phyloP scores from a whole-genome alignment of 2,797 vertebrate genomes.

The Lagothrix lagotricha region DNA sequence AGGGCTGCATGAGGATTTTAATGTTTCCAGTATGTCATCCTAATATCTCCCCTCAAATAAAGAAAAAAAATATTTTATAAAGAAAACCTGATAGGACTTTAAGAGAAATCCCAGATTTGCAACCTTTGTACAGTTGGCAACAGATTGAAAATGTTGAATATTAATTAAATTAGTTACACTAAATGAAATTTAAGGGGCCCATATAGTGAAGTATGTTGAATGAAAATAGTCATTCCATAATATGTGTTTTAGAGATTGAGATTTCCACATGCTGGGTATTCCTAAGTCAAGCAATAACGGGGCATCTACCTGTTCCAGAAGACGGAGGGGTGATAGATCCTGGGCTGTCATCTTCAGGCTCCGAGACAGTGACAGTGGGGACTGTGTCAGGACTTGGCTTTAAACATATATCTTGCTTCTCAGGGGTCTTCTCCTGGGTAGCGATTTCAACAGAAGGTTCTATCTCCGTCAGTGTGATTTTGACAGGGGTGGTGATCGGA shows the following conservation, averaged over 20 bases:
- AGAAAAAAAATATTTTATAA: not conserved
- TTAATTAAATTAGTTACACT: slow-evolving; percentile 6
- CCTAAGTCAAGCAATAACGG: not conserved
- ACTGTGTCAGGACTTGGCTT: slow-evolving; percentile 94
- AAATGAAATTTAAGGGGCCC: not conserved
- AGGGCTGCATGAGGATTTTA: not conserved
- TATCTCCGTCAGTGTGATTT: slow-evolving; percentile 92
- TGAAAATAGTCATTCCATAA: not conserved
- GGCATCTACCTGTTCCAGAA: slow-evolving; percentile 89
- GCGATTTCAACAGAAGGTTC: slow-evolving; percentile 80
- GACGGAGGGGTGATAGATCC: slow-evolving; percentile 94
- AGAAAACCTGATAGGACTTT: not conserved
- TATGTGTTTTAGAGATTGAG: not conserved
- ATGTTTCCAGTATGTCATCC: not conserved
- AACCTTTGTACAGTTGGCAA: not conserved
- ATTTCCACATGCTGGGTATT: not conserved
- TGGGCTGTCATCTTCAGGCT: slow-evolving; percentile 98
- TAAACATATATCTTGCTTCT: slow-evolving; percentile 88
- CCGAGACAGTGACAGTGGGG: slow-evolving; percentile 94
- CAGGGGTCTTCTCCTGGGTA: slow-evolving; percentile 76
- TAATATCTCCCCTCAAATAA: not conserved
- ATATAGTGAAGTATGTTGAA: not conserved
- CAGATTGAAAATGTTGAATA: not conserved
- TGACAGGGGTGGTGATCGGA: slow-evolving; percentile 86
- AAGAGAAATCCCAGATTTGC: not conserved